Conservation (phyloP, 2,797 vertebrate genomes). For the Gymnoscopelus braueri region DNA sequence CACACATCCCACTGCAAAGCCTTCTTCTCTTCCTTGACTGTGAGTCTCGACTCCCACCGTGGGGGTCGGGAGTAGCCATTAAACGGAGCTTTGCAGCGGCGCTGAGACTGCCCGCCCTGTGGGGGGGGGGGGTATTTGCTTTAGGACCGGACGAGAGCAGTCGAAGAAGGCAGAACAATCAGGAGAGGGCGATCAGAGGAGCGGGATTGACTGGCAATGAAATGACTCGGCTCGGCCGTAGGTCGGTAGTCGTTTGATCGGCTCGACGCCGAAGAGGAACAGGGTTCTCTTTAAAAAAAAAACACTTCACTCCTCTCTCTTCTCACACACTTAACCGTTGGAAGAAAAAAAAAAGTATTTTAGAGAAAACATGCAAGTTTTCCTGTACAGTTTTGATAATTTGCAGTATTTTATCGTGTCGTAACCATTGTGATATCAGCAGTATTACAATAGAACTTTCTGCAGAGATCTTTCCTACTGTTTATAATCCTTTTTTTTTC, state of each 20-base stretch:
- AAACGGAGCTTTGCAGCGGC: slow-evolving; percentile 45
- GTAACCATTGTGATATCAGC: slow-evolving; percentile 94
- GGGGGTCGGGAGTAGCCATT: slow-evolving; percentile 67
- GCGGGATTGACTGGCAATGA: slow-evolving; percentile 49
- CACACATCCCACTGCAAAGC: slow-evolving; percentile 8
- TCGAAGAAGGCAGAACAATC: slow-evolving; percentile 75
- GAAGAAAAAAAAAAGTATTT: slow-evolving; percentile 89
- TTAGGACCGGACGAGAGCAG: slow-evolving; percentile 43
- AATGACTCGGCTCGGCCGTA: too few species aligned
- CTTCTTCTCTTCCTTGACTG: slow-evolving; percentile 62
- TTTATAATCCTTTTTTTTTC: slow-evolving; percentile 89
- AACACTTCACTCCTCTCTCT: slow-evolving; percentile 83
- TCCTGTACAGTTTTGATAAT: slow-evolving; percentile 99
- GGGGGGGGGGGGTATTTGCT: not conserved
- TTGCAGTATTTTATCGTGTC: slow-evolving; percentile 96
- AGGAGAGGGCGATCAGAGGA: slow-evolving; percentile 48
- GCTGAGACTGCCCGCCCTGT: slow-evolving; percentile 24
- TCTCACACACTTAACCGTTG: slow-evolving; percentile 83
- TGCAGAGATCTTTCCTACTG: slow-evolving; percentile 94
- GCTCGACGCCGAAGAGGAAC: too few species aligned
- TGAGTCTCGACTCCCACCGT: slow-evolving; percentile 55
- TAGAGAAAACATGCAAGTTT: slow-evolving; percentile 93
- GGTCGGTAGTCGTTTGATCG: too few species aligned
- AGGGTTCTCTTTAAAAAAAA: too few species aligned
- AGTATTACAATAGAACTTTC: slow-evolving; percentile 91